A percentile compares a stretch with the other conserved stretches of the same genome.
Conservation (phyloP, 37 sponge, comb jelly and placozoan species). For the Sycon ciliatum region DNA sequence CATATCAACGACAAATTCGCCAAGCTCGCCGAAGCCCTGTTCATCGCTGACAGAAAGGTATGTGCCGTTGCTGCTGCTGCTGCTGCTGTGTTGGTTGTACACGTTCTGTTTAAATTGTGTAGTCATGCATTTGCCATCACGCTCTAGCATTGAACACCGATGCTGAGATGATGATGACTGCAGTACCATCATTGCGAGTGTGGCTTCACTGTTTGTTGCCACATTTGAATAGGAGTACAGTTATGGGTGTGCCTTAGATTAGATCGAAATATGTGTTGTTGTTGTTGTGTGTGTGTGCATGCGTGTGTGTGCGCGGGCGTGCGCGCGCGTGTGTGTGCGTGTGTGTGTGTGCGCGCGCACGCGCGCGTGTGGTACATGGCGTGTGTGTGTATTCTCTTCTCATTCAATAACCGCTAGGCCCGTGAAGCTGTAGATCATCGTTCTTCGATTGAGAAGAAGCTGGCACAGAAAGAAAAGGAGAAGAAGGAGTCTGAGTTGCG, state of each 20-base stretch:
- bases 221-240: no score
- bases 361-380: no score
- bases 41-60: slow-evolving; percentile 96
- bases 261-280: neutral
- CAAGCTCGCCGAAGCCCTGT: slow-evolving; percentile 91
- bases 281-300: neutral
- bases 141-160: no score
- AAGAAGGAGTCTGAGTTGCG: slow-evolving; percentile 72
- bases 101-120: no score
- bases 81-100: neutral
- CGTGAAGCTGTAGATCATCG: slow-evolving; percentile 79
- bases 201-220: no score
- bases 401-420: slow-evolving; percentile 33
- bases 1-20: slow-evolving; percentile 99
- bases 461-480: slow-evolving; percentile 81
- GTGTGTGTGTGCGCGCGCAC: neutral
- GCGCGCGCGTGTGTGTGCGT: neutral
- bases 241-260: no score
- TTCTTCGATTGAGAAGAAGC: slow-evolving; percentile 70
- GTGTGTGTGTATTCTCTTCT: no score
- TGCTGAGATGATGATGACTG: no score
- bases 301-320: neutral
- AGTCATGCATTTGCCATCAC: no score
- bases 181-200: no score
- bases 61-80: neutral